These are phyloP conservation scores for Drosophila kepulauana DNA, from an alignment of 1,140 invertebrate species.

Conservation along the genomic window DNA sequence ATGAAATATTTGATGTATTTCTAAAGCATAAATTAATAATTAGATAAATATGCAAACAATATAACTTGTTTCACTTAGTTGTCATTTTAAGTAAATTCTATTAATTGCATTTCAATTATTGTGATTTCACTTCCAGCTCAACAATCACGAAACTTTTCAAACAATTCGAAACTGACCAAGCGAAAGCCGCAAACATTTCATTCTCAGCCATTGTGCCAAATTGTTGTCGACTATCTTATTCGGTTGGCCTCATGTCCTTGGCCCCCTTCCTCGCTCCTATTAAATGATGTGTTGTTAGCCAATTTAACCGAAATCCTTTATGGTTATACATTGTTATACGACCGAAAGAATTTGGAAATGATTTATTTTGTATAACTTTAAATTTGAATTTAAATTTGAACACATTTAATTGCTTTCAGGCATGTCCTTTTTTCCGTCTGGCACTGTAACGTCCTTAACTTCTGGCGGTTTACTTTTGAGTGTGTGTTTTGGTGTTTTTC, in stretches of 20 bases:
- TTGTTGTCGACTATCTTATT: constrained; percentile 7
- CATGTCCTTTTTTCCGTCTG: constrained; percentile 11
- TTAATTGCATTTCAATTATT: background rate
- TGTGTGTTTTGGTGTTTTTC: constrained; percentile 17
- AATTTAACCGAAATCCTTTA: constrained; percentile 54
- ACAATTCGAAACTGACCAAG: background rate
- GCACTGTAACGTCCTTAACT: constrained; percentile 20
- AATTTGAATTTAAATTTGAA: constrained; percentile 30
- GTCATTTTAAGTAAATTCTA: background rate
- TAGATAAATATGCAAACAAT: background rate
- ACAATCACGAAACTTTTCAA: background rate
- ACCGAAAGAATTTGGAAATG: constrained; percentile 53
- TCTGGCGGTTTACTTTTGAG: constrained; percentile 27
- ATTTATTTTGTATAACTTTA: constrained; percentile 66
- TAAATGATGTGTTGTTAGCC: constrained; percentile 72
- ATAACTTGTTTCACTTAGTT: too few species aligned
- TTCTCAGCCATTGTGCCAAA: constrained; percentile 53
- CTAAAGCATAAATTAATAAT: background rate
- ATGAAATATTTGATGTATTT: too few species aligned
- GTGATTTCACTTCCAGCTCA: too few species aligned
- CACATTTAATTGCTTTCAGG: constrained; percentile 66
- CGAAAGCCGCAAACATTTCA: constrained; percentile 14
- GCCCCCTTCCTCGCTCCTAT: constrained; percentile 15
- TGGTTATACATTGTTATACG: constrained; percentile 28
- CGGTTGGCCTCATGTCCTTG: background rate